Base-by-base conservation (phyloP, 1,140 invertebrate genomes). In the Drosophila leontia region DNA sequence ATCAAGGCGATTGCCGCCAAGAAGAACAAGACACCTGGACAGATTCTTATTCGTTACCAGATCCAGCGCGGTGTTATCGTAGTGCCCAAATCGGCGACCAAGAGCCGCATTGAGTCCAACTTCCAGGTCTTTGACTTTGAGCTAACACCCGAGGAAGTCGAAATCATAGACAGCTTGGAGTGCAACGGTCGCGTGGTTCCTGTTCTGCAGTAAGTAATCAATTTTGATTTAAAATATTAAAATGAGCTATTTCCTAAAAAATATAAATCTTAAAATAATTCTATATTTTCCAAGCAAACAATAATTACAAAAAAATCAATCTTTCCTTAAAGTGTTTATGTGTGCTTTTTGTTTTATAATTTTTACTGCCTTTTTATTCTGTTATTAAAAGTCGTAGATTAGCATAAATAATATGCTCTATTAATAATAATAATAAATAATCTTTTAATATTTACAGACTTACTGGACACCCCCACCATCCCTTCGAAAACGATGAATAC, bases 71-170 rank as follows among this genome's bases (percentile, higher is more conserved):
- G 95, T 5, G 94, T 96, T 45, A 94, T 94, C 53, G 94, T 94
- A 9, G 94, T 95, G 63, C 94, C 94, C 0, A 95, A 95, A 78
- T 94, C 96, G 11, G 95, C 96, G 11, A 96, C 94, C n/a, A 94
- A 95, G 79, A 92, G 93, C 2, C 94, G 96, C 64, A 95, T 97
- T 48, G 92, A 93, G 71, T 94, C 95, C 45, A 98, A 98, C 88
- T 94, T 96, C 78, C 88, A 96, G 60, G 94, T 97, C 47, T 96
- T 95, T 86, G 95, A 96, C 90, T 97, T 97, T 90, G 92, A 94
- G 60, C 90, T 97, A 57, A 93, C 93, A 6, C 71, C 92, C 11
- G 94, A 95, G 41, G 95, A 96, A 79, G 82, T 95, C 8, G 58
- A 86, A n/a, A 71, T 72, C 23, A 93, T 95, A 68, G 93, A 94